Base-by-base conservation (phyloP, 2,113 vertebrate genomes). In the Cricetomys ansorgei region DNA sequence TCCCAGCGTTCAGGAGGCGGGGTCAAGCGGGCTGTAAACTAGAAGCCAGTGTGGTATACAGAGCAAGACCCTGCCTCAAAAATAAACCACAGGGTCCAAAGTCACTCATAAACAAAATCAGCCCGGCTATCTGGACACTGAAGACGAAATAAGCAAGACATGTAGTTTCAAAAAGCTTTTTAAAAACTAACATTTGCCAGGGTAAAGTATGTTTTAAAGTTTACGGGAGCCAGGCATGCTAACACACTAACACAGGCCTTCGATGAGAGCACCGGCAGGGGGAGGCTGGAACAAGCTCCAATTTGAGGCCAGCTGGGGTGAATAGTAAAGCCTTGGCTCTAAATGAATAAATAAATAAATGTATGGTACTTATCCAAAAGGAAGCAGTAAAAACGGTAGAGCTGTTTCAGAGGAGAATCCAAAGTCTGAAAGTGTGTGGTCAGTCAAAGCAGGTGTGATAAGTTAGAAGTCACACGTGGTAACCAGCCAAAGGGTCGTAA, bases 351-450 rank as follows among this genome's bases (percentile, higher is more conserved):
- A 48, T 86, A 67, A n/a, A 53, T 27, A 4, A 94, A 27, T 7
- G 16, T 43, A 19, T 10, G 21, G 67, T 43, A 85, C 48, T 64
- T 55, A 94, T 64, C 81, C 34, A 40, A 40, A 53, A 91, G 43
- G 27, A 72, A 40, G 7, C 8, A 45, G 9, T 27, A 83, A 21
- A 37, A 64, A 37, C 45, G 81, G 40, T 11, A 64, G 57, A 64
- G 81, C 80, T 45, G 57, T 31, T 84, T 84, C 81, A 62, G n/a
- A 83, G 57, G 80, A 79, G 64, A 94, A 96, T 70, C 81, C 25
- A 62, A 94, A 64, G 79, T 40, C 86, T 23, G 9, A 55, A 89
- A 40, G 4, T 88, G 75, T 17, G 25, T 6, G 1, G 5, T 10
- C 62, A n/a, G 23, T 77, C 84, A 87, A 50, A 69, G 48, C 89